Conservation (phyloP, 2,888 invertebrate genomes). For the Colostygia pectinataria region DNA sequence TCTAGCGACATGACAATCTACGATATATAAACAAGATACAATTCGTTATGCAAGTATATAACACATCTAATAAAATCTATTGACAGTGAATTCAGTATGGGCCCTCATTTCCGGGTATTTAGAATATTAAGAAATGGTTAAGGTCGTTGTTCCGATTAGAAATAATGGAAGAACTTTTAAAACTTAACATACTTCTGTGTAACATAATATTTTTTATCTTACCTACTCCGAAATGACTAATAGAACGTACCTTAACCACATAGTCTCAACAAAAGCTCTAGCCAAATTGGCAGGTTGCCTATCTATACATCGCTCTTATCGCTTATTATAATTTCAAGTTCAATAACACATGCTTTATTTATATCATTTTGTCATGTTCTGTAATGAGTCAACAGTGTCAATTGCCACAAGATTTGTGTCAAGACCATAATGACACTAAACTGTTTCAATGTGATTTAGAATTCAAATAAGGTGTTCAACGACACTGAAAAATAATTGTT, state of each 20-base stretch:
- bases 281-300: conserved; percentile 60
- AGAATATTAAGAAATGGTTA: conserved; percentile 40
- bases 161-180: conserved; percentile 70
- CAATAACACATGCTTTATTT: conserved; percentile 34
- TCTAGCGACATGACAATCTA: conserved; percentile 32
- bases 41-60: conserved; percentile 45
- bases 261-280: conserved; percentile 42
- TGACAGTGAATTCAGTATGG: conserved; percentile 47
- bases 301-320: conserved; percentile 39
- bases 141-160: conserved; percentile 52
- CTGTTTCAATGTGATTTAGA: not conserved
- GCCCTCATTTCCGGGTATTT: conserved; percentile 54
- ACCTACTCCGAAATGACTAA: conserved; percentile 53
- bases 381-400: conserved; percentile 3
- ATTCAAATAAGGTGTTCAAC: not conserved
- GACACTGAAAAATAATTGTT: not conserved
- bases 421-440: not conserved
- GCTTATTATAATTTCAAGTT: conserved; percentile 46
- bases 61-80: conserved; percentile 51
- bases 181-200: conserved; percentile 63
- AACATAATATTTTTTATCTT: conserved; percentile 56
- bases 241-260: conserved; percentile 59
- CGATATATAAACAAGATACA: conserved; percentile 48
- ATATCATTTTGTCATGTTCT: conserved; percentile 6
- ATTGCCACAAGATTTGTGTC: too few species aligned